Percentiles rank a stretch among this genome's conserved stretches.
phyloP scores from a whole-genome alignment of 2,888 invertebrate species.

The Cyaniris semiargus region DNA sequence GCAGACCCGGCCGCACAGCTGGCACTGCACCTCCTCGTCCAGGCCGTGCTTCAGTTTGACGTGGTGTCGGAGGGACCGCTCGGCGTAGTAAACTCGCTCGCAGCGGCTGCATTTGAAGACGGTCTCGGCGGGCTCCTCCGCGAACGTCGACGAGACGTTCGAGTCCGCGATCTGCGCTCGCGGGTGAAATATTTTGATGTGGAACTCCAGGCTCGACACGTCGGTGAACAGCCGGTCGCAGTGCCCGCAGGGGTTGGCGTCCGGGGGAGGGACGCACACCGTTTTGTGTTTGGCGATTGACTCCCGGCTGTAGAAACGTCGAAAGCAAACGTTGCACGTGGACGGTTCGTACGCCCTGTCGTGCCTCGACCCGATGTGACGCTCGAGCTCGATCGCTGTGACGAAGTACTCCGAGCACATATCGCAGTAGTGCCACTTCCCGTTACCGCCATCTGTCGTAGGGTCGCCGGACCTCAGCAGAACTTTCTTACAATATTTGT shows the following conservation, averaged over 20 bases:
- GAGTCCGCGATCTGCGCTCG: slow-evolving; percentile 62
- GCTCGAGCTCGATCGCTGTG: slow-evolving; percentile 58
- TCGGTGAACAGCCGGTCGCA: slow-evolving; percentile 69
- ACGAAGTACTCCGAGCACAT: slow-evolving; percentile 52
- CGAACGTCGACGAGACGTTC: slow-evolving; percentile 55
- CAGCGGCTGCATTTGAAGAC: slow-evolving; percentile 60
- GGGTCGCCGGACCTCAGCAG: slow-evolving; percentile 44
- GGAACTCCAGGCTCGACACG: slow-evolving; percentile 62
- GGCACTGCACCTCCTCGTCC: slow-evolving; percentile 58
- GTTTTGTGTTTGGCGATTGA: slow-evolving; percentile 55
- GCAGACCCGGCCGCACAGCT: slow-evolving; percentile 59
- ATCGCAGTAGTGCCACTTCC: slow-evolving; percentile 55
- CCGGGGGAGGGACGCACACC: slow-evolving; percentile 56
- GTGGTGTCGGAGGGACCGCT: slow-evolving; percentile 65
- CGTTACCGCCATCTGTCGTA: background rate
- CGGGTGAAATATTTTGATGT: slow-evolving; percentile 63
- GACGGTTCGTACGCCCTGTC: slow-evolving; percentile 57
- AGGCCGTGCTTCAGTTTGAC: slow-evolving; percentile 63
- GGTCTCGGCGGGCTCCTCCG: slow-evolving; percentile 46
- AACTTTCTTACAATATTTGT: slow-evolving; percentile 59
- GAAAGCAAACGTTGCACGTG: slow-evolving; percentile 66
- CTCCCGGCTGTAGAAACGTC: slow-evolving; percentile 61
- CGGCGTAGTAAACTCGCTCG: slow-evolving; percentile 60
- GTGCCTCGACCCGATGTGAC: slow-evolving; percentile 59
- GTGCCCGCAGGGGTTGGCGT: slow-evolving; percentile 57